Base-by-base conservation (phyloP, 2,888 invertebrate genomes). In the Ornithoptera priamus region DNA sequence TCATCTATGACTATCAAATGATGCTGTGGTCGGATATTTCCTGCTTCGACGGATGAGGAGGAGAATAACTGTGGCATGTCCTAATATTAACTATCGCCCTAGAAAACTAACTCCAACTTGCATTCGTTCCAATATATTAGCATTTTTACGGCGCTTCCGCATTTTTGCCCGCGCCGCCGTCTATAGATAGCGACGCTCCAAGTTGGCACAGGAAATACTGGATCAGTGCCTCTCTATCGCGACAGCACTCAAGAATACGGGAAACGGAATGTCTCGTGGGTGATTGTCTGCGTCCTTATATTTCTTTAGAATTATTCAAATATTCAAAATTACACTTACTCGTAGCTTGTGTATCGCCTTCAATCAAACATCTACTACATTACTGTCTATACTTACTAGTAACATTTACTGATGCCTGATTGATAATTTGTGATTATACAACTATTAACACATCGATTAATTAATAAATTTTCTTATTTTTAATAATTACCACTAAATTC, bases 171-270 rank as follows among this genome's bases (percentile, higher is more conserved):
- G 62, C 42, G 24, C 66, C 61, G 46, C n/a, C 53, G 30, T 63
- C 59, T 66, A 63, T 63, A 66, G 56, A 70, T 70, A 70, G 66
- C 15, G 63, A 56, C 62, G 62, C 50, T 67, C 63, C 67, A 70
- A 70, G 62, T 70, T 70, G 70, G 70, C 70, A 70, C 50, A 39
- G 50, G 39, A 60, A 58, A 24, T 56, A 60, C 69, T 65, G 62
- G 70, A 63, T 67, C 70, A 59, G 56, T 67, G 69, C 65, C 69
- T 65, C 50, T 36, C 50, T 7, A 57, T 67, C 67, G 62, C 65
- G 61, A 69, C 66, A 70, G 65, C 62, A 58, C 58, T 70, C 66
- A 62, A 70, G 69, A 66, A 59, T 69, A 62, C 24, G 42, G 62
- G 30, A 30, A 30, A 4, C 36, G 62, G 57, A 53, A 50, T 58